Percentiles rank a stretch among this genome's conserved stretches.
Conservation (phyloP, 2,888 invertebrate genomes). For the Tryphoninae sp. region DNA sequence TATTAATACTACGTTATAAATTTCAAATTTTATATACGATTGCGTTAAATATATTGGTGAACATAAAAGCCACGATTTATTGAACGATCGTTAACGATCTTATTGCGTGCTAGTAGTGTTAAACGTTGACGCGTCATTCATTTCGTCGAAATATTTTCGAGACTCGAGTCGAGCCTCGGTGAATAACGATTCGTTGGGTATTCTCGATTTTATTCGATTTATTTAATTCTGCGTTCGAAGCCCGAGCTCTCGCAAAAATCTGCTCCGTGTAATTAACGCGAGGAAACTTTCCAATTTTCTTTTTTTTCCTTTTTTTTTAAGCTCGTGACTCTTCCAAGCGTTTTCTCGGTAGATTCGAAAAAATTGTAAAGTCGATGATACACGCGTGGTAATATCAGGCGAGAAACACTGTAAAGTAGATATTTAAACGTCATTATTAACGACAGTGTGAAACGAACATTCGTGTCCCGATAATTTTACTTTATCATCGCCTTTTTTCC, state of each 20-base stretch:
- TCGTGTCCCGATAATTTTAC: not conserved
- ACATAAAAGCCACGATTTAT: slow-evolving; percentile 56
- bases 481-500: slow-evolving; percentile 15
- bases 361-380: slow-evolving; percentile 28
- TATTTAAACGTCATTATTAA: slow-evolving; percentile 52
- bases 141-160: slow-evolving; percentile 35
- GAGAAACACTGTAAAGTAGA: slow-evolving; percentile 55
- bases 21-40: slow-evolving; percentile 78
- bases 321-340: slow-evolving; percentile 7
- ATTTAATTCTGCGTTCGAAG: slow-evolving; percentile 11
- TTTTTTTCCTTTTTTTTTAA: slow-evolving; percentile 6
- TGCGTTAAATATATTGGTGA: slow-evolving; percentile 74
- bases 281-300: slow-evolving; percentile 14
- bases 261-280: slow-evolving; percentile 30
- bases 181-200: slow-evolving; percentile 53
- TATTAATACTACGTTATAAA: slow-evolving; percentile 72
- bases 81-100: slow-evolving; percentile 61
- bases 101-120: slow-evolving; percentile 56
- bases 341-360: slow-evolving; percentile 34
- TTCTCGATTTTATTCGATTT: slow-evolving; percentile 16
- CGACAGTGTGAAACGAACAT: slow-evolving; percentile 24
- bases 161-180: slow-evolving; percentile 40
- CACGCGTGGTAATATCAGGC: slow-evolving; percentile 32
- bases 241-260: slow-evolving; percentile 24
- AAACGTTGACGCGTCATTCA: slow-evolving; percentile 48